Evolutionary conservation across 2,888 invertebrate genomes (phyloP), one percentile per base, ranked within the genome.

Genomic region (Scaptomyza parva): DNA sequence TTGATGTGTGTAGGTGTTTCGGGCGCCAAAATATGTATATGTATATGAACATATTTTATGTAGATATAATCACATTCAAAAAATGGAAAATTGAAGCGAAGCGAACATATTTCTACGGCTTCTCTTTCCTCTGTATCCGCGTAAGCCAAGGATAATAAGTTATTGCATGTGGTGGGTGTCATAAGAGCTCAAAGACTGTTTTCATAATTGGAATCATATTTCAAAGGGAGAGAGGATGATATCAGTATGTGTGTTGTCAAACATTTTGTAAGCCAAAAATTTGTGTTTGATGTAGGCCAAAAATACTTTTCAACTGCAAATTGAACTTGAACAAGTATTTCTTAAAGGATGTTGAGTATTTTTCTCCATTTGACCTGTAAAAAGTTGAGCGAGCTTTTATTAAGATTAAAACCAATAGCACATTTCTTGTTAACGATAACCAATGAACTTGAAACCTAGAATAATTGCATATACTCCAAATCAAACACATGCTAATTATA

Each of bases 151-250:
- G 50, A 35, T 35, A 50, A 24, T 1, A 7, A 28, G 9, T 28
- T 2, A 2, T n/a, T 12, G 20, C 11, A 1, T 47, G 28, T 30
- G 17, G 30, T 30, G 30, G 8, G 11, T 28, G 28, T 45, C 28
- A 30, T 8, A 45, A 12, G 30, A 47, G 47, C 18, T 48, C 33
- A 48, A 33, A 33, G n/a, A 11, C 20, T 7, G 33, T 33, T 48
- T 48, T 33, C n/a, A 48, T 48, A 33, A 33, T 48, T 48, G 33
- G 48, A 33, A 20, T 48, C 48, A 17, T 35, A 35, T 48, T 48
- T 35, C 48, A 48, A 33, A 20, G 11, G 22, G 48, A 48, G n/a
- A n/a, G n/a, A n/a, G n/a, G n/a, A n/a, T n/a, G n/a, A 33, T 48
- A 48, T 47, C 18, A 33, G 12, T 47, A 20, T 14, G 3, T 14